Percentiles rank a stretch among this genome's conserved stretches.
phyloP scores from a whole-genome alignment of 1,140 invertebrate species.

The Caenorhabditis latens region DNA sequence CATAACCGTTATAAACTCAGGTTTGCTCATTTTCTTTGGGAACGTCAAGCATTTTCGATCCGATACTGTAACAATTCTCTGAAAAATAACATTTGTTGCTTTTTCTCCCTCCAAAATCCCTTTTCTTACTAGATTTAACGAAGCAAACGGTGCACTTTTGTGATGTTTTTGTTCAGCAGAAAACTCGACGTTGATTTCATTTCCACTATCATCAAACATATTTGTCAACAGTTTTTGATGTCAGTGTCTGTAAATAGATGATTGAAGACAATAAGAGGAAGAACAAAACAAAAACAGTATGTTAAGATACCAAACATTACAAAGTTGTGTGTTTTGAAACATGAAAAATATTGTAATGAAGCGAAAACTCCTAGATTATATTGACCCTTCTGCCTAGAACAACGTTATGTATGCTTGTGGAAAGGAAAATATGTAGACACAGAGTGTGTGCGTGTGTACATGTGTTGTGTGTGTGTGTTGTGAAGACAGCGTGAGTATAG shows the following conservation, averaged over 20 bases:
- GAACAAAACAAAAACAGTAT: neutral
- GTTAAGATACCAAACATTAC: conserved; percentile 29
- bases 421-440: too few relatives aligned
- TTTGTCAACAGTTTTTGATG: conserved; percentile 24
- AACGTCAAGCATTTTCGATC: neutral
- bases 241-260: conserved; percentile 10
- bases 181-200: neutral
- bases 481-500: too few relatives aligned
- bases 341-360: too few relatives aligned
- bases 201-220: conserved; percentile 29
- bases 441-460: too few relatives aligned
- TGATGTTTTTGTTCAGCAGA: neutral
- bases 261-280: neutral
- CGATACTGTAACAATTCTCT: neutral
- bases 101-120: neutral
- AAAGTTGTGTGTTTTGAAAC: neutral
- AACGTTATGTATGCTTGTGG: too few relatives aligned
- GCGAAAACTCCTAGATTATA: too few relatives aligned
- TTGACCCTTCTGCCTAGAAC: too few relatives aligned
- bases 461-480: too few relatives aligned
- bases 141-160: neutral
- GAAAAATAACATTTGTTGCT: neutral
- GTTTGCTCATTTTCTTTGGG: neutral
- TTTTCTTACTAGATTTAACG: conserved; percentile 26
- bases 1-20: neutral